Base-by-base conservation (phyloP, 2,797 vertebrate species). In the Coranthus polyacanthus region DNA sequence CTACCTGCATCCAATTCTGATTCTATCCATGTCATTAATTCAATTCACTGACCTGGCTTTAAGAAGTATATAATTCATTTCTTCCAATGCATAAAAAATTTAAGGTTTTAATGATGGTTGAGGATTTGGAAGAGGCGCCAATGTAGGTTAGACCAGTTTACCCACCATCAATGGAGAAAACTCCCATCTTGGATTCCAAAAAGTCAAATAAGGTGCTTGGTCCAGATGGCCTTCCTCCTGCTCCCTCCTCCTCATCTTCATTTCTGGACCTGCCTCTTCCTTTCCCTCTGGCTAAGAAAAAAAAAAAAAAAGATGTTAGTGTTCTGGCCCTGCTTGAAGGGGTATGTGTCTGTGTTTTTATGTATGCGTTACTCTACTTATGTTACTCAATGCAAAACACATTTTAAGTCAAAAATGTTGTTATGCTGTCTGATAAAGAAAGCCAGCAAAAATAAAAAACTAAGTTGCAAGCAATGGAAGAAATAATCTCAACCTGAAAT, bases 181-280 rank as follows among this genome's bases (percentile, higher is more conserved):
- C 95, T 59, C 97, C 97, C 96, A 99, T 99, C 91, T 99, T 99
- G 45, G 97, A 98, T 86, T 99, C 97, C 73, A 99, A 88, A 86
- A 99, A 99, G 88, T 99, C 98, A 89, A 99, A 99, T 15, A 99
- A 91, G 1, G 98, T 99, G 90, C 97, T 99, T 21, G 98, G 98
- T 72, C 96, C 97, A 61, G 98, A 99, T 0, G 98, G 98, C 69
- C 96, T 95, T 81, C 95, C 91, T n/a, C 93, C 97, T 67, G 93
- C 91, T 44, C 95, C 83, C n/a, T 97, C 96, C 13, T 97, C 96
- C 39, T 97, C 96, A 44, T 96, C 97, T 82, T 97, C 96, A 64
- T 92, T 82, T 88, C 96, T 95, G 85, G 93, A 90, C 72, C 96
- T 91, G 24, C 97, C 97, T 88, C 97, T 90, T 54, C 97, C 97